Evolutionary conservation across 2,113 vertebrate genomes (phyloP).

Genomic region (Corythaeola cristata): DNA sequence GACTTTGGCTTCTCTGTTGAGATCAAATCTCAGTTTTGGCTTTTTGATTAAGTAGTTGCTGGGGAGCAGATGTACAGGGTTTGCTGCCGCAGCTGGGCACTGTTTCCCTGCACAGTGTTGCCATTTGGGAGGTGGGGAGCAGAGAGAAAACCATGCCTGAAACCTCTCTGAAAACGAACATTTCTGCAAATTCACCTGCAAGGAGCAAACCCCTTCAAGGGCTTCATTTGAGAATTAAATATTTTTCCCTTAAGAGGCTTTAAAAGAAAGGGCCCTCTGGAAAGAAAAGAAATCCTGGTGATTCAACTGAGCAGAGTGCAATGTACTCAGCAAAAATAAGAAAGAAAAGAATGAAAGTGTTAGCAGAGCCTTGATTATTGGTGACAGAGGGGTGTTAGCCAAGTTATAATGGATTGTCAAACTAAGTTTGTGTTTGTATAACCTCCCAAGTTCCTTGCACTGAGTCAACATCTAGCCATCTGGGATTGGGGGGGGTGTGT

Average conservation of each 20-base stretch:
- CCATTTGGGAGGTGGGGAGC: not conserved
- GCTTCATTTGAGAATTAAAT: not conserved
- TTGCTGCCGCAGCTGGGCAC: not conserved
- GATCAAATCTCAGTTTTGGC: not conserved
- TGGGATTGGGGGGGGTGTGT: not conserved
- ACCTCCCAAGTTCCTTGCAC: conserved; percentile 43
- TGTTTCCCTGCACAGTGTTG: not conserved
- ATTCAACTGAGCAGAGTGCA: not conserved
- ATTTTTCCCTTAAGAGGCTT: not conserved
- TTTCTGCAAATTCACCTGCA: conserved; percentile 27
- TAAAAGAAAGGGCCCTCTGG: not conserved
- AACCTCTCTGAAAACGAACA: not conserved
- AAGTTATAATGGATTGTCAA: conserved; percentile 60
- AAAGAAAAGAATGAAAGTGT: conserved; percentile 32
- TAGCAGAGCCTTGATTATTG: conserved; percentile 52
- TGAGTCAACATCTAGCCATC: conserved; percentile 31
- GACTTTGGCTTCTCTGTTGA: not conserved
- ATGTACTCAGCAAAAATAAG: not conserved
- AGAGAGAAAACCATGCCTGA: not conserved
- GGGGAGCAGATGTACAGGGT: not conserved
- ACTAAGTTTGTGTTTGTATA: conserved; percentile 42
- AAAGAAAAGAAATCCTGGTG: not conserved
- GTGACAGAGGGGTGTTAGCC: conserved; percentile 46
- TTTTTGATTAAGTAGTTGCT: not conserved
- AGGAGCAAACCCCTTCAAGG: not conserved